Evolutionary conservation across 2,888 invertebrate species (phyloP).

Genomic region (Griposia aprilina): DNA sequence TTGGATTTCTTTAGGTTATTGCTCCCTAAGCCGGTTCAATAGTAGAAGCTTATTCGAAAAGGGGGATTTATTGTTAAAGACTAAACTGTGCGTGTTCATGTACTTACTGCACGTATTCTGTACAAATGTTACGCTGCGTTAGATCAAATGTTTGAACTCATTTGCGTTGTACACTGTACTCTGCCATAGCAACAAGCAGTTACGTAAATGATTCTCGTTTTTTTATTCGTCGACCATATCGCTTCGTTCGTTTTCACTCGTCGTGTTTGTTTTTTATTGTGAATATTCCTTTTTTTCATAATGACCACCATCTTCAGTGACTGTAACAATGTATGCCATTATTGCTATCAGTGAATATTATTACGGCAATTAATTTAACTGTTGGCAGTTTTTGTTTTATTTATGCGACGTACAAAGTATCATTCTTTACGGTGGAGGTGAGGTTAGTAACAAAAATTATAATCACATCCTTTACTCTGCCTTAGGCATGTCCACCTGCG

Average conservation of each 20-base stretch:
- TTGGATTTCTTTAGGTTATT: constrained; percentile 81
- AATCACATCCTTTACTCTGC: constrained; percentile 48
- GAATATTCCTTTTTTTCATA: constrained; percentile 55
- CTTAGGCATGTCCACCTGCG: constrained; percentile 49
- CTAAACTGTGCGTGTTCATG: constrained; percentile 41
- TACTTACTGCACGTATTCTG: constrained; percentile 60
- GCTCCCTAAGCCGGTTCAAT: constrained; percentile 70
- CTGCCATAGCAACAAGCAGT: constrained; percentile 75
- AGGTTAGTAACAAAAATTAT: constrained; percentile 61
- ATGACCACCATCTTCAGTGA: constrained; percentile 66
- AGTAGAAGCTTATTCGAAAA: constrained; percentile 61
- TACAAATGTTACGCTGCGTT: constrained; percentile 67
- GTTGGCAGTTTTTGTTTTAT: constrained; percentile 58
- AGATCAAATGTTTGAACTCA: constrained; percentile 67
- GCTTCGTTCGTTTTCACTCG: constrained; percentile 68
- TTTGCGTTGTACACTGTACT: constrained; percentile 61
- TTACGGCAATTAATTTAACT: constrained; percentile 60
- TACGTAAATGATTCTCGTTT: constrained; percentile 70
- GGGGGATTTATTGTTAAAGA: constrained; percentile 57
- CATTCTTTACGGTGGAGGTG: constrained; percentile 19
- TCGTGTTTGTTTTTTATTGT: constrained; percentile 60
- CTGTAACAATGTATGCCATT: constrained; percentile 71
- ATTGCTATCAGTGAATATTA: constrained; percentile 63
- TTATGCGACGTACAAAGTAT: constrained; percentile 44
- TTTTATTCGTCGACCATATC: constrained; percentile 68